Evolutionary conservation across 2,797 vertebrate genomes (phyloP), one percentile per base, ranked within the genome.

Genomic region (Pitangus sulphuratus): DNA sequence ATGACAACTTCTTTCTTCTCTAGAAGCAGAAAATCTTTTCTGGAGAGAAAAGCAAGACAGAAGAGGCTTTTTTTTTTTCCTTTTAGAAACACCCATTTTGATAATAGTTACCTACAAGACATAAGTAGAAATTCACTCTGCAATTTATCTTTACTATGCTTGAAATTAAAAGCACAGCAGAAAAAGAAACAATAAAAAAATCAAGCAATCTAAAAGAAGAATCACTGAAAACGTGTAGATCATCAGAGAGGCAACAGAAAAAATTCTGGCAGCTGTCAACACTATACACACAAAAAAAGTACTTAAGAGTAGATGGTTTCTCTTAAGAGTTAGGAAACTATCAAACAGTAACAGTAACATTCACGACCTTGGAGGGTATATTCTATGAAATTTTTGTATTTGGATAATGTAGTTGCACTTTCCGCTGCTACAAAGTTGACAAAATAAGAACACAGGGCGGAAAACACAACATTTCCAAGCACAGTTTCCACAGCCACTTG

Each of bases 231-330:
- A 87, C 68, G 92, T 45, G 69, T 35, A 92, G 68, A 87, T 92
- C 66, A 79, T 89, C 53, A 84, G 44, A 95, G n/a, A 87, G 14
- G 33, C 75, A 91, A 72, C 13, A 80, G 71, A 74, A 94, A 85
- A 76, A 93, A 80, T 18, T 81, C 82, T 85, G 72, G 89, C 50
- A 94, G 71, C 90, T 85, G 61, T 87, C 86, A 96, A 90, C 42
- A 40, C 39, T 39, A 71, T 31, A 48, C 9, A 12, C 80, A 75
- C 44, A 54, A 90, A 54, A 40, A 74, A 56, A 77, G 10, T 14
- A n/a, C 33, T 30, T 60, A 51, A 84, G 31, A 71, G 10, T 86
- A 77, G 39, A 25, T 83, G 22, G 25, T 83, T 93, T 83, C 60
- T 75, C 50, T 75, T 66, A 71, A 50, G 47, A 94, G 39, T 75